phyloP scores from a whole-genome alignment of 2,113 vertebrate species.

The Cyanoliseus patagonus region DNA sequence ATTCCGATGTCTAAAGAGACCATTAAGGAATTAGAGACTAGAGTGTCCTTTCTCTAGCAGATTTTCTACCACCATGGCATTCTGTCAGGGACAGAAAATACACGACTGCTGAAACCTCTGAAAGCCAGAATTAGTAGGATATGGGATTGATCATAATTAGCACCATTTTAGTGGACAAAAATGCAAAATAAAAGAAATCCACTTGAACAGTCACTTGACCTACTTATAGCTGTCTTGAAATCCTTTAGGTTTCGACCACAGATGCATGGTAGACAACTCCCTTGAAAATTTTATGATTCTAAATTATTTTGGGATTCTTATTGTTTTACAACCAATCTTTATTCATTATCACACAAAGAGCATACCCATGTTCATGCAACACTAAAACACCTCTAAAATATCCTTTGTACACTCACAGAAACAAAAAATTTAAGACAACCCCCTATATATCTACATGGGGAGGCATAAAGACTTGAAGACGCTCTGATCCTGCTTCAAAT shows the following conservation, averaged over 20 bases:
- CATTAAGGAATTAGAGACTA: neutral
- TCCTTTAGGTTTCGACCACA: neutral
- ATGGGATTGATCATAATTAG: neutral
- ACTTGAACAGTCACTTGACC: neutral
- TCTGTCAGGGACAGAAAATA: neutral
- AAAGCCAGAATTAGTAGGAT: neutral
- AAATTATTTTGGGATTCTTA: neutral
- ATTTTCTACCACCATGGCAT: neutral
- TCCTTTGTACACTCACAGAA: neutral
- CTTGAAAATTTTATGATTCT: neutral
- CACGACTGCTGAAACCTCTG: neutral
- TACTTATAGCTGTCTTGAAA: neutral
- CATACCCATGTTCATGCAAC: neutral
- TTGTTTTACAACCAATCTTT: neutral
- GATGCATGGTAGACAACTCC: neutral
- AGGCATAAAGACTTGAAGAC: neutral
- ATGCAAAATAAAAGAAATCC: neutral
- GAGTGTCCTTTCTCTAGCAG: neutral
- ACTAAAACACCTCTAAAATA: neutral
- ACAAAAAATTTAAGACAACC: neutral
- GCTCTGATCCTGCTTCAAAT: neutral
- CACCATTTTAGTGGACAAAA: neutral
- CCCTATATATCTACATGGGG: fast-evolving
- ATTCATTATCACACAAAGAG: neutral
- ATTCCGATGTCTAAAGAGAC: neutral